A percentile compares a stretch with the other conserved stretches of the same genome.
These are phyloP conservation scores for Leistus spinibarbis DNA, from an alignment of 2,888 invertebrate genomes.

Conservation along the genomic window DNA sequence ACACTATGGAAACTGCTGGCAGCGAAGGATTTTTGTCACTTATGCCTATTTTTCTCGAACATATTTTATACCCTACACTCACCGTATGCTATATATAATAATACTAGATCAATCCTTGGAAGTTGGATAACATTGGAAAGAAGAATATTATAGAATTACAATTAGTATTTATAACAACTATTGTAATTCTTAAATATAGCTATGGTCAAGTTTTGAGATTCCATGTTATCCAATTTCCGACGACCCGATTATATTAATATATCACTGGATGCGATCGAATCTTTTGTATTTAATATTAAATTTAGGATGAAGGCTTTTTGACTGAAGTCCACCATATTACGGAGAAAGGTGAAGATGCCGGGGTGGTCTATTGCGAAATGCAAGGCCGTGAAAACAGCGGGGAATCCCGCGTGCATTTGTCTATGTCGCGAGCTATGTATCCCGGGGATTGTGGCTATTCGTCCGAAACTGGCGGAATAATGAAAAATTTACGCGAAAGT, in stretches of 20 bases:
- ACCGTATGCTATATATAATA: slow-evolving; percentile 59
- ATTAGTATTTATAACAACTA: too few relatives aligned
- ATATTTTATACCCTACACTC: slow-evolving; percentile 83
- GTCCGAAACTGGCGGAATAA: slow-evolving; percentile 82
- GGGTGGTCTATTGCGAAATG: slow-evolving; percentile 97
- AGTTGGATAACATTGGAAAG: neutral
- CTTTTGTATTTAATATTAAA: slow-evolving; percentile 16
- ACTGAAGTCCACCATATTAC: slow-evolving; percentile 94
- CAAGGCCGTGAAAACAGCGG: slow-evolving; percentile 84
- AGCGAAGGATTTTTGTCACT: slow-evolving; percentile 85
- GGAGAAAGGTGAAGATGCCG: slow-evolving; percentile 86
- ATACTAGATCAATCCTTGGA: too few relatives aligned
- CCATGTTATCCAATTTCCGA: too few relatives aligned
- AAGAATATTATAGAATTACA: too few relatives aligned
- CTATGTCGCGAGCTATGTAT: slow-evolving; percentile 73
- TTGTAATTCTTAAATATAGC: too few relatives aligned
- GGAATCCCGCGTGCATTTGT: slow-evolving; percentile 70
- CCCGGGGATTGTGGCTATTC: slow-evolving; percentile 84
- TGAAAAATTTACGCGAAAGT: slow-evolving; percentile 81
- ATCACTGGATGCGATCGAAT: neutral
- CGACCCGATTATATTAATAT: too few relatives aligned
- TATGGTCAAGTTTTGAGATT: too few relatives aligned
- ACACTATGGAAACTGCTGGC: slow-evolving; percentile 87
- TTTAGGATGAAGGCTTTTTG: slow-evolving; percentile 76
- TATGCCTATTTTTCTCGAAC: slow-evolving; percentile 91